Base-by-base conservation (phyloP, 2,888 invertebrate genomes). In the Drepana falcataria region DNA sequence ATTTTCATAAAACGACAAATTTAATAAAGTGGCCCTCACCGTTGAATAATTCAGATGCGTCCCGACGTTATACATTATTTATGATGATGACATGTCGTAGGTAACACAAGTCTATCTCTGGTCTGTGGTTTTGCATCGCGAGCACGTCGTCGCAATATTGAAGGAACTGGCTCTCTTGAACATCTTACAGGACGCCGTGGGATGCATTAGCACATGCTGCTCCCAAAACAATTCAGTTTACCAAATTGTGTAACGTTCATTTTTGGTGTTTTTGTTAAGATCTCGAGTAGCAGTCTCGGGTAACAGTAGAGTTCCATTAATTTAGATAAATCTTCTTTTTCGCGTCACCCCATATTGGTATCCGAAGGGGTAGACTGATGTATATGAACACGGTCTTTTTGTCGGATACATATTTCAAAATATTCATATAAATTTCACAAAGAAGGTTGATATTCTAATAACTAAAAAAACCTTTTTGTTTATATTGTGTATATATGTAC, bases 1-100 rank as follows among this genome's bases (percentile, higher is more conserved):
- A 75, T 81, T 84, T 82, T 83, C 75, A 77, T 82, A 81, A 81
- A 85, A 83, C 72, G 83, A 84, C 86, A 85, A 87, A 88, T 90
- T 89, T 87, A 89, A 90, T 90, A 89, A 87, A 88, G 83, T 87
- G 85, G 79, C 80, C 82, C 79, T 79, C 77, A 76, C 70, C 79
- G 83, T 82, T 89, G 87, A 88, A 90, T 88, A 76, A 90, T 89
- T 88, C 90, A 91, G 74, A 74, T 73, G 72, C 70, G 70, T 68
- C 70, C 78, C 66, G 71, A 72, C 77, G 75, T 69, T 77, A 87
- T 90, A 87, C 86, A 90, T 90, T 87, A 90, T 90, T 90, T 89
- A 90, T 87, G 83, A 79, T 85, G 85, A 88, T 88, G 81, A 84
- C 82, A 86, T 85, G 87, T 85, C 81, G 80, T 73, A 78, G 80